Conservation (phyloP, 2,888 invertebrate genomes). For the Idaea dimidiata region DNA sequence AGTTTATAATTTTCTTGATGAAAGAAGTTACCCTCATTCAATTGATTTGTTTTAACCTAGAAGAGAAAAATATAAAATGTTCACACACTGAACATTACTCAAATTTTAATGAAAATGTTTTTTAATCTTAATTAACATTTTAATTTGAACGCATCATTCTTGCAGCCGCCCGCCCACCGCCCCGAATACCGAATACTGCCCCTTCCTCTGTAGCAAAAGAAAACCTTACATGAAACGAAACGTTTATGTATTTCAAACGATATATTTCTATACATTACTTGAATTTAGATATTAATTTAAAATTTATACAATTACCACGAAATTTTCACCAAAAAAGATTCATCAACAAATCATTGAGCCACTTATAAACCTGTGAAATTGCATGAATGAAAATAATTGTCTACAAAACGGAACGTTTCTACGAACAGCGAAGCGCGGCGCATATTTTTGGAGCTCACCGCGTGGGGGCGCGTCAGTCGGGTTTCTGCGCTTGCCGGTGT, state of each 20-base stretch:
- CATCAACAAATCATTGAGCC: background rate
- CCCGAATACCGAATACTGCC: background rate
- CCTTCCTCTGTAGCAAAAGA: background rate
- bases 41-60: background rate
- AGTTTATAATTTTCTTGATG: conserved; percentile 15
- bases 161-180: background rate
- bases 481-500: conserved; percentile 73
- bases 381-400: conserved; percentile 38
- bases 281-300: background rate
- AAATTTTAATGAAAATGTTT: no score
- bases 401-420: conserved; percentile 44
- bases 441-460: conserved; percentile 53
- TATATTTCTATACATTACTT: background rate
- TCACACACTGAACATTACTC: no score
- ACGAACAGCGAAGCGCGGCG: background rate
- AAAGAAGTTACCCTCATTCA: background rate
- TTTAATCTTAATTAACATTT: conserved; percentile 4
- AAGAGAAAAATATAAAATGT: no score
- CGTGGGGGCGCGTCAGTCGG: conserved; percentile 68
- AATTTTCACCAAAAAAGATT: background rate
- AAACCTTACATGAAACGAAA: background rate
- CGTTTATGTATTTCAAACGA: background rate
- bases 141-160: conserved; percentile 12
- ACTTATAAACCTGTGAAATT: background rate
- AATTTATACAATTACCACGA: background rate